Evolutionary conservation across 2,113 vertebrate species (phyloP), one percentile per base, ranked within the genome.

Genomic region (Trachemys scripta): DNA sequence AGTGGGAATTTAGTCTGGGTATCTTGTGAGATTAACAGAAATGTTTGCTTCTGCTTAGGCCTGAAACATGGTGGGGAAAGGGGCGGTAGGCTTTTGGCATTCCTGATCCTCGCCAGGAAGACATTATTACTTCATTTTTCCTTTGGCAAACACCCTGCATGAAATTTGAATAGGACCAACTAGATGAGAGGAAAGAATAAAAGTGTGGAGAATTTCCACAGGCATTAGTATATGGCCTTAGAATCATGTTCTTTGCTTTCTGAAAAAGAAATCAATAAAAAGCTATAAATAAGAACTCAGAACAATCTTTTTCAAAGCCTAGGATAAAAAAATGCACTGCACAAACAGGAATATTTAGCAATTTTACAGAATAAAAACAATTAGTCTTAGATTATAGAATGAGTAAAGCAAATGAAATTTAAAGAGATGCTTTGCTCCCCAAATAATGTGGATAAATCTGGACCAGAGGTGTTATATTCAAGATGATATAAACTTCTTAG

Each of bases 71-170:
- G 47, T 31, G 56, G n/a, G 82, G 13, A 6, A 69, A 88, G n/a
- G n/a, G 14, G 69, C 24, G 13, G 16, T 84, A 4, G 3, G 22
- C 0, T 0, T 29, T 31, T 1, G 2, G 81, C 5, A 76, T 20
- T 86, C 20, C 3, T 54, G 84, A 47, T 19, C 11, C 10, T 10
- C 25, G 81, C 5, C 3, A 79, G 72, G 6, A 4, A 79, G 1
- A 17, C 80, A 85, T 81, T 86, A 62, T 80, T 5, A 78, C 13
- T 78, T 78, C 38, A 47, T 78, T 78, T 78, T 47, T 45, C 24
- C 25, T 45, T 45, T 47, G 25, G 24, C 38, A 45, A 27, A 45
- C 25, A 27, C 25, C 25, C 42, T 47, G 22, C 25, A 29, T 47
- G 42, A 78, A 13, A 47, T 27, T 22, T 78, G 42, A 29, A 27